A percentile compares a stretch with the other conserved stretches of the same genome.
Conservation (phyloP, 2,888 invertebrate species). For the Griposia aprilina region DNA sequence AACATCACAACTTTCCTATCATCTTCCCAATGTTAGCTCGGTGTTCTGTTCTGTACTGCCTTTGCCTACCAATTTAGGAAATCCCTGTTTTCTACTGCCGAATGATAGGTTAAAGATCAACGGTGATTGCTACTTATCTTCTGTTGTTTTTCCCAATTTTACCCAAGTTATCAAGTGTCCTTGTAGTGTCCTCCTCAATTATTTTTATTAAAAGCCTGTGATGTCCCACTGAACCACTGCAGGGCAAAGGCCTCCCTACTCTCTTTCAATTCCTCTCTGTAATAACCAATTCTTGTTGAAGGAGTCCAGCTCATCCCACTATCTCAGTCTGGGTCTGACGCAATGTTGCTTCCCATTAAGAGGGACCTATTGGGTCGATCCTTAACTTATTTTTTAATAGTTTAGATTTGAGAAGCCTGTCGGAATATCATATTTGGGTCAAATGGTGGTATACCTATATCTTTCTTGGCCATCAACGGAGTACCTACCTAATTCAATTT, state of each 20-base stretch:
- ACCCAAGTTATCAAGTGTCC: background rate
- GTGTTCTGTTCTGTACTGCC: background rate
- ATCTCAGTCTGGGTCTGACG: background rate
- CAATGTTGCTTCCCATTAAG: background rate
- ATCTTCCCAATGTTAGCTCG: background rate
- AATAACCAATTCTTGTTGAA: background rate
- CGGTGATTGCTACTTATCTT: conserved; percentile 1
- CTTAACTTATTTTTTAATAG: no score
- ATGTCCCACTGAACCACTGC: background rate
- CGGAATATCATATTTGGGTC: background rate
- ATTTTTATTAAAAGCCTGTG: background rate
- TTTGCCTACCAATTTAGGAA: background rate
- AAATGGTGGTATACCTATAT: background rate
- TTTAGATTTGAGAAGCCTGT: background rate
- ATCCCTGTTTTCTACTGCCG: background rate
- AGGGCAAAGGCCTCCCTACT: background rate
- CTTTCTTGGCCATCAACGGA: background rate
- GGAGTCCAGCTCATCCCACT: background rate
- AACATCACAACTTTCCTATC: no score
- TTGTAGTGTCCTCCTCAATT: background rate
- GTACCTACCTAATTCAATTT: background rate
- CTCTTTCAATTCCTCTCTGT: background rate
- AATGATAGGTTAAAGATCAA: conserved; percentile 30
- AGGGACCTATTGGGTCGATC: background rate
- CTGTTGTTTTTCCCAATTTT: background rate